Base-by-base conservation (phyloP, 2,113 vertebrate genomes). In the Sigmodon hispidus region DNA sequence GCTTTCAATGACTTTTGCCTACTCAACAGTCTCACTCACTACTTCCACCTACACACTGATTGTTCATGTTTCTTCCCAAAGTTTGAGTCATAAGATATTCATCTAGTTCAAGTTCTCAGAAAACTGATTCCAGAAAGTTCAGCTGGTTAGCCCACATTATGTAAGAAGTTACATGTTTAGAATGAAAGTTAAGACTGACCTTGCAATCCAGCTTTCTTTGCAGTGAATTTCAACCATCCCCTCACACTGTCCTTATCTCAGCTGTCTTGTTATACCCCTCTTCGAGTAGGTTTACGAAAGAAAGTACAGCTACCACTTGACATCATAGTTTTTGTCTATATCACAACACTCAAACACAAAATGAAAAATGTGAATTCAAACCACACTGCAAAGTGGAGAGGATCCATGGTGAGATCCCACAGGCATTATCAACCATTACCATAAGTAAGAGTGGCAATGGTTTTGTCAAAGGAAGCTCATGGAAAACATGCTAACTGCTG, bases 351-450 rank as follows among this genome's bases (percentile, higher is more conserved):
- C 76, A 4, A 96, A 92, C 45, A 87, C 34, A 83, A 93, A 96
- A 91, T 90, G 86, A 87, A 94, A 95, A 72, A 65, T 67, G 95
- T 40, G 88, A 76, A 87, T 96, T 91, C 87, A 96, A 94, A n/a
- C 26, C 15, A 2, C 9, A 45, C 48, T 43, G 36, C 55, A 55
- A 65, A 81, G 40, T 43, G 59, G 65, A 21, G 13, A 50, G 13
- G 8, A 11, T 26, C 15, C 15, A 24, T 4, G 6, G 13, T 3
- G 6, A 61, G 40, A 63, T 19, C 36, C 77, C n/a, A 1, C 79
- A 40, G 11, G 17, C 24, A 50, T 26, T 24, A 5, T 40, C 79
- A n/a, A 7, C 3, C 5, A 40, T 40, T 21, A 50, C 40, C 50
- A 1, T 61, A 21, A 5, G 1, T 16, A 16, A 45, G 24, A 10